These are phyloP conservation scores for Calephelis nemesis DNA, from an alignment of 1,140 invertebrate genomes.

Conservation along the genomic window DNA sequence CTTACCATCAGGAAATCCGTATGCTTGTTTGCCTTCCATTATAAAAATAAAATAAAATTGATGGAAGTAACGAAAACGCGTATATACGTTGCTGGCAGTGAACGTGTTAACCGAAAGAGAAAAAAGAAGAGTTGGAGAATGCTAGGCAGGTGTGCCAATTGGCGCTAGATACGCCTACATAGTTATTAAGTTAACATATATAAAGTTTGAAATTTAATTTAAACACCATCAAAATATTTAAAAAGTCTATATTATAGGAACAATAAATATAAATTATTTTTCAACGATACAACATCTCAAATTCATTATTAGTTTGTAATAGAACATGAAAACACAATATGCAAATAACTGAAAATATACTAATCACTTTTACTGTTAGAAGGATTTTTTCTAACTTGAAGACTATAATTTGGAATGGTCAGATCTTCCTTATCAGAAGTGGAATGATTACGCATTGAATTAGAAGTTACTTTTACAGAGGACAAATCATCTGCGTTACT, in stretches of 20 bases:
- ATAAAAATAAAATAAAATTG: no score
- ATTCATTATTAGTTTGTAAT: conserved; percentile 25
- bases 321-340: conserved; percentile 25
- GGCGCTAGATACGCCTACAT: no score
- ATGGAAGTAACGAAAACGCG: no score
- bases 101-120: no score
- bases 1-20: no score
- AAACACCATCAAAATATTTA: no score
- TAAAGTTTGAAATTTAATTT: no score
- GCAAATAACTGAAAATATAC: conserved; percentile 34
- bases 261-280: conserved; percentile 14
- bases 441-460: conserved; percentile 67
- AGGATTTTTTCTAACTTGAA: conserved; percentile 62
- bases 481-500: conserved; percentile 77
- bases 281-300: conserved; percentile 11
- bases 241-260: conserved; percentile 7
- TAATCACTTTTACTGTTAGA: conserved; percentile 66
- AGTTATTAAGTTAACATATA: no score
- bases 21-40: no score
- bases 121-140: no score
- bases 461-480: conserved; percentile 75
- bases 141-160: no score
- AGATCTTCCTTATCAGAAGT: conserved; percentile 70
- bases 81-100: no score
- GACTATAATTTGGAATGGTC: conserved; percentile 73